Conservation (phyloP, 2,113 vertebrate species). For the Romanogobio albipinnatus region DNA sequence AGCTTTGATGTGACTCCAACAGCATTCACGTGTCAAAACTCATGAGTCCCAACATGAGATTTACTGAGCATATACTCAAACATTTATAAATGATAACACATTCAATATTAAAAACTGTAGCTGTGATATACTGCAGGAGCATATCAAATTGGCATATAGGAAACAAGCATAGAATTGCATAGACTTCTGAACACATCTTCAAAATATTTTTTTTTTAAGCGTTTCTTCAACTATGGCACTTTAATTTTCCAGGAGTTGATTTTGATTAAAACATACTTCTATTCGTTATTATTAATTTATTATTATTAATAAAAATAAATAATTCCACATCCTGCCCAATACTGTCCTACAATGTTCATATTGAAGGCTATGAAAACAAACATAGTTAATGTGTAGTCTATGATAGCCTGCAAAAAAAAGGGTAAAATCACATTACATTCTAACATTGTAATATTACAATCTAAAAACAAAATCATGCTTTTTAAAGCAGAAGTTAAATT, state of each 20-base stretch:
- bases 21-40: conserved; percentile 19
- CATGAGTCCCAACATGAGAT: neutral
- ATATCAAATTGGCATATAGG: neutral
- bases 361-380: too few species aligned
- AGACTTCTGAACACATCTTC: neutral
- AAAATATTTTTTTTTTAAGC: neutral
- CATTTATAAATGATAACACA: conserved; percentile 12
- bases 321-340: too few species aligned
- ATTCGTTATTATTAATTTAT: too few species aligned
- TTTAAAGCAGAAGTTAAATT: too few species aligned
- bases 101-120: conserved; percentile 1
- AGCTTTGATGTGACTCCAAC: conserved; percentile 28
- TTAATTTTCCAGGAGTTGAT: neutral
- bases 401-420: too few species aligned
- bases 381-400: too few species aligned
- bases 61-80: neutral
- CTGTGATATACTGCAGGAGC: neutral
- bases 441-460: too few species aligned
- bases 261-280: neutral
- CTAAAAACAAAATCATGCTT: too few species aligned
- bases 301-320: too few species aligned
- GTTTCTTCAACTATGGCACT: neutral
- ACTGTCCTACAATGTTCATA: too few species aligned
- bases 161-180: neutral
- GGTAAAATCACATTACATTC: too few species aligned